Conservation (phyloP, 2,888 invertebrate genomes). For the Elegia similella region DNA sequence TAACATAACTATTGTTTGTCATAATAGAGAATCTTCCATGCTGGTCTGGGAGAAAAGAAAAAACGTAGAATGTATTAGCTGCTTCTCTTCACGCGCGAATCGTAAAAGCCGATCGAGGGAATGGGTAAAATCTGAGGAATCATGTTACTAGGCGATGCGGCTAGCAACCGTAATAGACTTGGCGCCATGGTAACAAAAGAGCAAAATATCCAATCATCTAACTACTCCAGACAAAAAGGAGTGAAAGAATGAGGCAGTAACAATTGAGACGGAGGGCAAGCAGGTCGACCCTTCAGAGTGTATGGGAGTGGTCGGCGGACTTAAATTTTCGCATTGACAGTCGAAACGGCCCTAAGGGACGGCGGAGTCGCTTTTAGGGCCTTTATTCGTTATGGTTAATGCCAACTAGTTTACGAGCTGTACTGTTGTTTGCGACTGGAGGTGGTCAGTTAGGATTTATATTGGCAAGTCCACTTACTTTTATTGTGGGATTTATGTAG, state of each 20-base stretch:
- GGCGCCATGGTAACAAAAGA: too few relatives aligned
- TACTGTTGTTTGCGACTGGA: constrained; percentile 71
- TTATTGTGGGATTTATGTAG: constrained; percentile 12
- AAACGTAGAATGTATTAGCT: too few relatives aligned
- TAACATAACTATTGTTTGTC: not conserved
- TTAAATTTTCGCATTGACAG: constrained; percentile 82
- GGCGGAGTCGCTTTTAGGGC: constrained; percentile 75
- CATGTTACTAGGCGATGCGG: too few relatives aligned
- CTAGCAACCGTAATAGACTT: too few relatives aligned
- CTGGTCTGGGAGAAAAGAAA: too few relatives aligned
- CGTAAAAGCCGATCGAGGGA: too few relatives aligned
- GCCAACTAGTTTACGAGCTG: constrained; percentile 75
- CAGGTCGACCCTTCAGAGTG: constrained; percentile 76
- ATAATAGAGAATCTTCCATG: not conserved
- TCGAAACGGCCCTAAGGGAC: constrained; percentile 78
- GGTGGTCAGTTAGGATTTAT: constrained; percentile 25
- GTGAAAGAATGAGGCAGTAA: constrained; percentile 48
- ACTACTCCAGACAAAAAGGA: constrained; percentile 37
- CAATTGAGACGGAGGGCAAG: constrained; percentile 76
- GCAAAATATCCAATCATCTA: not conserved
- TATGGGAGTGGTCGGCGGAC: constrained; percentile 78
- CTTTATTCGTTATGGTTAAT: constrained; percentile 81
- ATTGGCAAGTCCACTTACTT: constrained; percentile 11
- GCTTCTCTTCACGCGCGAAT: too few relatives aligned
- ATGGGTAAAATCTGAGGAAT: too few relatives aligned